Evolutionary conservation across 2,797 vertebrate genomes (phyloP).

Genomic region (Malacoraja senta): DNA sequence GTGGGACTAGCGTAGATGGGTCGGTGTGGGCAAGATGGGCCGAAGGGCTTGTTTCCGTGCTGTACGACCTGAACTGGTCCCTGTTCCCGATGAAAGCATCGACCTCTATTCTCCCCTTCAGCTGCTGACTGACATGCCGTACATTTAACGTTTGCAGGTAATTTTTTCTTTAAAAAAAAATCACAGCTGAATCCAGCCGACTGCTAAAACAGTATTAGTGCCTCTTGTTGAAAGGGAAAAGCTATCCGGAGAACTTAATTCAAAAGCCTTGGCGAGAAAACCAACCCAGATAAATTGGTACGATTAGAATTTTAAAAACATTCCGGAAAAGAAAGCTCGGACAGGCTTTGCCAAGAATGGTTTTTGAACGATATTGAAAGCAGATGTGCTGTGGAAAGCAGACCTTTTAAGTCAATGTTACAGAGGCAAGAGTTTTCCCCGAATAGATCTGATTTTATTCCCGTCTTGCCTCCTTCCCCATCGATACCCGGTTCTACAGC

Average conservation of each 20-base stretch:
- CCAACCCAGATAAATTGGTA: neutral
- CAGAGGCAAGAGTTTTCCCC: neutral
- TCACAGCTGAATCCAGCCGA: neutral
- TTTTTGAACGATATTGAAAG: slow-evolving; percentile 5
- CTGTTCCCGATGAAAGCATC: neutral
- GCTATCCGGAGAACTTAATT: neutral
- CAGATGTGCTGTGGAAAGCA: neutral
- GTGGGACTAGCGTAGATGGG: no score
- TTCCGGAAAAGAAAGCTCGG: neutral
- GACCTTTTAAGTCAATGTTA: neutral
- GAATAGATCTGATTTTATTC: neutral
- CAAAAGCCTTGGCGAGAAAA: neutral
- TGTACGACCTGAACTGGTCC: no score
- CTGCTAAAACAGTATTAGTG: neutral
- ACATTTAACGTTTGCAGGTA: neutral
- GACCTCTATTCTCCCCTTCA: neutral
- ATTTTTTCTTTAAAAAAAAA: neutral
- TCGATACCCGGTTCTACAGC: neutral
- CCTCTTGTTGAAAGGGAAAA: neutral
- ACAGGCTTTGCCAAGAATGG: neutral
- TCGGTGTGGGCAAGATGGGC: no score
- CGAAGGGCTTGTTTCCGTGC: no score
- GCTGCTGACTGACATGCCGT: no score
- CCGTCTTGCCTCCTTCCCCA: neutral
- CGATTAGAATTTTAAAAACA: slow-evolving; percentile 2